Evolutionary conservation across 2,113 vertebrate genomes (phyloP).

Genomic region (Lagopus leucura): DNA sequence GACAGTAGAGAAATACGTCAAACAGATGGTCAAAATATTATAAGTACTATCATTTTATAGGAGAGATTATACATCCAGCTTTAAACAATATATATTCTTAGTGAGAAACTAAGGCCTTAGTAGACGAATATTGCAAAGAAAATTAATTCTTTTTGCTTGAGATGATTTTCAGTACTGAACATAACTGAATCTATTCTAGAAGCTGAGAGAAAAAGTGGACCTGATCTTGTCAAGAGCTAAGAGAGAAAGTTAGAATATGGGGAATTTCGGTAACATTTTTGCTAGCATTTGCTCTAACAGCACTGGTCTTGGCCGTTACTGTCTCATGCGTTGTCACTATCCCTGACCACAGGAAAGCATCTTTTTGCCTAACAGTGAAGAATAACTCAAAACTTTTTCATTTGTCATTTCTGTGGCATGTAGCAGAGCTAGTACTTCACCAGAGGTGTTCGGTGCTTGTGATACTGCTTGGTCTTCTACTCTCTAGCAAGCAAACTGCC

Average conservation of each 20-base stretch:
- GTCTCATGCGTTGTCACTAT: neutral
- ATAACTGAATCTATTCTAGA: neutral
- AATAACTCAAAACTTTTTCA: neutral
- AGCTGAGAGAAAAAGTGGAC: neutral
- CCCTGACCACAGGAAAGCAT: neutral
- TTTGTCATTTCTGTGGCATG: neutral
- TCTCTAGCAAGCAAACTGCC: neutral
- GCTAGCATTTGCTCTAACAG: neutral
- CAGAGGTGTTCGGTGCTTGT: neutral
- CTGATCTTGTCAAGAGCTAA: neutral
- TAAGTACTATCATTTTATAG: neutral
- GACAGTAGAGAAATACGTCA: neutral
- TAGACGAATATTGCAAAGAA: neutral
- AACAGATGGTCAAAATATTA: neutral
- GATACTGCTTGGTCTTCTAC: neutral
- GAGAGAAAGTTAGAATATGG: neutral
- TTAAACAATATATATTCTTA: neutral
- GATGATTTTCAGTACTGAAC: neutral
- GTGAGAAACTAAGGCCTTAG: neutral
- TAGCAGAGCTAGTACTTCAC: neutral
- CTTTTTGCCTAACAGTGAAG: neutral
- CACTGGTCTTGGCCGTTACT: neutral
- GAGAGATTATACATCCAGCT: neutral
- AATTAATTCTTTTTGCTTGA: neutral
- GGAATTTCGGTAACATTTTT: neutral